Conservation (phyloP, 2,797 vertebrate genomes). For the Macropodus opercularis region DNA sequence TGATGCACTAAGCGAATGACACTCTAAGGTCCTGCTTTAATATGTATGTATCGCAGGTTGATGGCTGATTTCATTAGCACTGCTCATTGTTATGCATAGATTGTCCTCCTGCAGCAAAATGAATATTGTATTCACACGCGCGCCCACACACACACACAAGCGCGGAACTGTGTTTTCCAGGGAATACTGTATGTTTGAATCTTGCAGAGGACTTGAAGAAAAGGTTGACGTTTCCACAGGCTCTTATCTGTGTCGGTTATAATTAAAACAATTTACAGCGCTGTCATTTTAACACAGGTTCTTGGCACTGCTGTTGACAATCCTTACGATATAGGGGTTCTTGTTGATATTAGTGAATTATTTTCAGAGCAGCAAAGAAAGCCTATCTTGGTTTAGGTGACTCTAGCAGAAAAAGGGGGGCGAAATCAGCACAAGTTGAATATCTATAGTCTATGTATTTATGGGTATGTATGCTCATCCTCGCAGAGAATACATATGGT, state of each 20-base stretch:
- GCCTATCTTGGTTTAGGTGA: slow-evolving; percentile 53
- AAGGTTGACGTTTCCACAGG: slow-evolving; percentile 74
- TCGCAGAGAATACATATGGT: slow-evolving; percentile 44
- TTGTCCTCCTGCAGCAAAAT: slow-evolving; percentile 99
- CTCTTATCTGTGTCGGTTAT: slow-evolving; percentile 72
- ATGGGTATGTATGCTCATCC: slow-evolving; percentile 38
- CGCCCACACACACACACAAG: slow-evolving; percentile 75
- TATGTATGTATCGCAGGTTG: slow-evolving; percentile 99
- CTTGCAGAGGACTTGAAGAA: slow-evolving; percentile 73
- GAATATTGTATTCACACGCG: slow-evolving; percentile 94
- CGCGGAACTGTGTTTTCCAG: slow-evolving; percentile 76
- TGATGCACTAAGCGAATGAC: slow-evolving; percentile 94
- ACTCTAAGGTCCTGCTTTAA: slow-evolving; percentile 94
- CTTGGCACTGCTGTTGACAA: slow-evolving; percentile 61
- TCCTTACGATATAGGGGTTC: slow-evolving; percentile 66
- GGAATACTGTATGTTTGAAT: slow-evolving; percentile 76
- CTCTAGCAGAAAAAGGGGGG: slow-evolving; percentile 34
- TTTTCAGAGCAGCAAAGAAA: slow-evolving; percentile 45
- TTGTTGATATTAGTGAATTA: slow-evolving; percentile 61
- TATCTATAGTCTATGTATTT: slow-evolving; percentile 47
- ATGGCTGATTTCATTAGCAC: slow-evolving; percentile 99
- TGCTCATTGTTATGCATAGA: slow-evolving; percentile 99
- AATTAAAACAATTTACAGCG: slow-evolving; percentile 78
- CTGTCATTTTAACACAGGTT: slow-evolving; percentile 70
- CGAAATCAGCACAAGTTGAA: slow-evolving; percentile 23